Conservation (phyloP, 2,797 vertebrate species). For the Tapera naevia region DNA sequence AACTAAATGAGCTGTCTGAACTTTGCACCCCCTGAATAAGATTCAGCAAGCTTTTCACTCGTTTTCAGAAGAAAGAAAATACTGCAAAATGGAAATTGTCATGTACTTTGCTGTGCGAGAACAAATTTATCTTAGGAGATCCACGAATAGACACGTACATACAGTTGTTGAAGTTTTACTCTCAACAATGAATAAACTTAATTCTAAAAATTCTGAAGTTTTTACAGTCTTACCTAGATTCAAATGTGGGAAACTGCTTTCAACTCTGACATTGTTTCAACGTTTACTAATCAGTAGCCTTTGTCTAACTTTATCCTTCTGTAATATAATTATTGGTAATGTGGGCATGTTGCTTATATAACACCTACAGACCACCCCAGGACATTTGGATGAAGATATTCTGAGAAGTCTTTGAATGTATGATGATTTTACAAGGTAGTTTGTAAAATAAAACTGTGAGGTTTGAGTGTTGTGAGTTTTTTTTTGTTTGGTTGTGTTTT, state of each 20-base stretch:
- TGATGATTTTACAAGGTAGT: background rate
- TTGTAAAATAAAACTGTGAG: background rate
- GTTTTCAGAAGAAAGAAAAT: background rate
- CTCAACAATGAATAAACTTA: background rate
- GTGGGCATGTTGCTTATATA: background rate
- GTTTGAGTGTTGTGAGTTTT: background rate
- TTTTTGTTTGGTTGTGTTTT: background rate
- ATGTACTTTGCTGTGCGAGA: background rate
- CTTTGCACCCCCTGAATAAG: background rate
- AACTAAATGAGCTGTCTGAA: background rate
- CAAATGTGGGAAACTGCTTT: background rate
- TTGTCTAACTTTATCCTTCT: background rate
- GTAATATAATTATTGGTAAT: background rate
- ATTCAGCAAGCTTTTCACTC: background rate
- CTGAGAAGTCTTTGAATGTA: background rate
- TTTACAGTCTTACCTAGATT: background rate
- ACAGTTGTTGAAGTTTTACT: background rate
- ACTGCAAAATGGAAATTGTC: background rate
- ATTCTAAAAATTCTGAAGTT: fast-evolving
- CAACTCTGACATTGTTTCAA: background rate
- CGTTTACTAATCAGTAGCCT: background rate
- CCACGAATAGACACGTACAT: fast-evolving
- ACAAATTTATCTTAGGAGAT: background rate
- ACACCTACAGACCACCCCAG: background rate
- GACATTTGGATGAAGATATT: background rate